Evolutionary conservation across 2,797 vertebrate genomes (phyloP).

Genomic region (Ptychadena robeensis): DNA sequence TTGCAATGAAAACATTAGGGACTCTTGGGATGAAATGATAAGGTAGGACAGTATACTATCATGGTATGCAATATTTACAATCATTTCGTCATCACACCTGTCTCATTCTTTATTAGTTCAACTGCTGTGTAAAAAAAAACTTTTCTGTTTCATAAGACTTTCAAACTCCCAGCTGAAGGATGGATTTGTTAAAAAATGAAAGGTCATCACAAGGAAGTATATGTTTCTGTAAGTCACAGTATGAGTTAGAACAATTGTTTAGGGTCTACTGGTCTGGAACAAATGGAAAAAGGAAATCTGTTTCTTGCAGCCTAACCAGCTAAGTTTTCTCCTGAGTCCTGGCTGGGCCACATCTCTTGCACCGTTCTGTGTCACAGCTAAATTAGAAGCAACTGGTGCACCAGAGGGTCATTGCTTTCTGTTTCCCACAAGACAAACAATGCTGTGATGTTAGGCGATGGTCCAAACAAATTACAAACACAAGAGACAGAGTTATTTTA

Average conservation of each 20-base stretch:
- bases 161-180: neutral
- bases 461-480: neutral
- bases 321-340: neutral
- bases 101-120: neutral
- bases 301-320: neutral
- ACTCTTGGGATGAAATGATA: conserved; percentile 21
- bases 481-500: neutral
- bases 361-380: neutral
- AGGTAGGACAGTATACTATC: neutral
- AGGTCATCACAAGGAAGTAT: neutral
- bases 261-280: conserved; percentile 1
- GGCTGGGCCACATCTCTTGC: neutral
- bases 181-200: neutral
- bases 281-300: neutral
- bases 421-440: neutral
- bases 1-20: conserved; percentile 19
- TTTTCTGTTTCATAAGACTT: no score
- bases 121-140: neutral
- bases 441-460: neutral
- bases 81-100: neutral
- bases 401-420: neutral
- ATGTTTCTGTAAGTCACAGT: neutral
- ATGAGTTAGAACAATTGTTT: neutral
- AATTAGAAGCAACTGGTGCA: neutral
- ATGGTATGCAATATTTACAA: conserved; percentile 3